Evolutionary conservation across 2,888 invertebrate genomes (phyloP), one percentile per base, ranked within the genome.

Genomic region (Imbricaverruca yamaguchii): DNA sequence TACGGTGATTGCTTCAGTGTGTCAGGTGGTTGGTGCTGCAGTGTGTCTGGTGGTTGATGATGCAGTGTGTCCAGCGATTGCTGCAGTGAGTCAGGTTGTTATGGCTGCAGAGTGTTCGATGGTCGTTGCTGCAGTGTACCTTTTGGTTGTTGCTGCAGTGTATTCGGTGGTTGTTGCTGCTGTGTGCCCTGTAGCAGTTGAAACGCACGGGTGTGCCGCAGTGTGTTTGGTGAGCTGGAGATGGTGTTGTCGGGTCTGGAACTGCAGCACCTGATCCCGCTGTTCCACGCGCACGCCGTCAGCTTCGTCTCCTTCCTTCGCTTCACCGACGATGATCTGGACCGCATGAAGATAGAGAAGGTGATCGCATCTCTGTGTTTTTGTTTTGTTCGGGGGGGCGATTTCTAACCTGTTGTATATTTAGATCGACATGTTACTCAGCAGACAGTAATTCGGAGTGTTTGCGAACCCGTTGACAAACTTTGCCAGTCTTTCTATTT

Each of bases 211-310:
- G 56, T 80, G 80, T 81, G 65, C 21, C 10, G 39, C 25, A 78
- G 55, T n/a, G 6, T 84, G 39, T 86, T 85, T 83, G 86, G 86
- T 21, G 88, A 88, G 63, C 83, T 88, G 81, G 88, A 88, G 83
- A 84, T 88, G 81, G 88, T 88, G 83, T 84, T 88, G 23, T 84
- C 84, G 81, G 88, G 88, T 7, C 84, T 88, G 39, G 86, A 86
- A 21, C 85, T 87, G 25, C 82, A 84, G 13, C 82, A 86, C 57
- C 84, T 87, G 53, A 85, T 87, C 25, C 84, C 85, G 18, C 74
- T 85, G 39, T 87, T 88, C 83, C 85, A 85, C 59, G 83, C 85
- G 59, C 87, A 88, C 79, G 84, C 86, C 80, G 85, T 88, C 63
- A 85, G 86, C 81, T 87, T 88, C 81, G 84, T 84, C 23, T 85